These are phyloP conservation scores for Thysanoteuthis rhombus DNA, from an alignment of 2,888 invertebrate genomes.

Conservation along the genomic window DNA sequence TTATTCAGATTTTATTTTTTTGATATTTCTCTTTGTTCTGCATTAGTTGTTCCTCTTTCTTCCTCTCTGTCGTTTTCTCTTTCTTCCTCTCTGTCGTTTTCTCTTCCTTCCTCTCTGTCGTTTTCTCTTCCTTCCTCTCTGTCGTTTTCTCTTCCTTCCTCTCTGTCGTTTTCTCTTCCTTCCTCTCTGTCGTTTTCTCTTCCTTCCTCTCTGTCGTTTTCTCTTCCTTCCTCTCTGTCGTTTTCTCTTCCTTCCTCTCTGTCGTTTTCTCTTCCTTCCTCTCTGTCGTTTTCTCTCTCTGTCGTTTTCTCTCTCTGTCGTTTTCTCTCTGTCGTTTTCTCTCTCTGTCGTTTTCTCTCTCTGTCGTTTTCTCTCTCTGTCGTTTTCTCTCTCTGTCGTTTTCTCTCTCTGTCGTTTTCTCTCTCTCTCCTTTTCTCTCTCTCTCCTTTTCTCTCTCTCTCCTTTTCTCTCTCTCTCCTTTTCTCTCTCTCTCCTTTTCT, in stretches of 20 bases:
- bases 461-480: background rate
- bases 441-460: background rate
- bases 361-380: background rate
- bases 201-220: background rate
- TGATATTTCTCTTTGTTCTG: background rate
- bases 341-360: background rate
- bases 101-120: background rate
- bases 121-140: conserved; percentile 20
- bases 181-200: background rate
- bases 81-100: background rate
- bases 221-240: background rate
- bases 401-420: background rate
- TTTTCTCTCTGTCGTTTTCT: background rate
- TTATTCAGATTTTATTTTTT: background rate
- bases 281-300: background rate
- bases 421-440: background rate
- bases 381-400: background rate
- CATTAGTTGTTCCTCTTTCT: background rate
- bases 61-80: background rate
- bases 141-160: conserved; percentile 14
- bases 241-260: background rate
- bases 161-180: background rate
- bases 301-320: no score
- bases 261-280: no score
- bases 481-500: background rate